Base-by-base conservation (phyloP, 2,888 invertebrate species). In the Xylocampa areola region DNA sequence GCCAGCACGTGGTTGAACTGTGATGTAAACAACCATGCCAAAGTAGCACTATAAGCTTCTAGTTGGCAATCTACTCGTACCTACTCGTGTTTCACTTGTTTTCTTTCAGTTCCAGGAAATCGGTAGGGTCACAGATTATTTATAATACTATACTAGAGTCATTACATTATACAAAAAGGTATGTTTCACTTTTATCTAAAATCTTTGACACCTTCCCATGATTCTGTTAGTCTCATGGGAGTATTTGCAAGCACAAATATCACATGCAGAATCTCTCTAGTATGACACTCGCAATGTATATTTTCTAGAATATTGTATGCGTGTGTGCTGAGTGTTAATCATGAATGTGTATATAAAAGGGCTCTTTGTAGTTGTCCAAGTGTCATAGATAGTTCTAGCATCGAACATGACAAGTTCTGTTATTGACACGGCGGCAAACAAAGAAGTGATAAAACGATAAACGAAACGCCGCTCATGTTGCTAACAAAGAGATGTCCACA, bases 391-490 rank as follows among this genome's bases (percentile, higher is more conserved):
- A 55, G 48, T 51, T 50, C 37, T 64, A 57, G 44, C 11, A 35
- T 37, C 19, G 17, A 40, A 25, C 33, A 37, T 65, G 68, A 50
- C 64, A 69, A 57, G n/a, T n/a, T n/a, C 67, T 62, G 59, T 49
- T 53, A 65, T 45, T 65, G 67, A 60, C 65, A 45, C 41, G 55
- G 44, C 55, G 50, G 59, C 66, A 77, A 52, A 67, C 77, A 80
- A 76, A 79, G 71, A 68, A 68, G 54, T 66, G 68, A 73, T 77
- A 73, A 68, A 69, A 68, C 53, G 58, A 74, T 73, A 76, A n/a
- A 68, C 77, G 60, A 64, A 72, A 68, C 50, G 47, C 41, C 57
- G 45, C 50, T 55, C 55, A 47, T 63, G 54, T 52, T 59, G 19
- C 19, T 40, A 73, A 79, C 76, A 79, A 80, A 77, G 75, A 52